Evolutionary conservation across 2,113 vertebrate species (phyloP).

Genomic region (Dendrocopos noguchii): DNA sequence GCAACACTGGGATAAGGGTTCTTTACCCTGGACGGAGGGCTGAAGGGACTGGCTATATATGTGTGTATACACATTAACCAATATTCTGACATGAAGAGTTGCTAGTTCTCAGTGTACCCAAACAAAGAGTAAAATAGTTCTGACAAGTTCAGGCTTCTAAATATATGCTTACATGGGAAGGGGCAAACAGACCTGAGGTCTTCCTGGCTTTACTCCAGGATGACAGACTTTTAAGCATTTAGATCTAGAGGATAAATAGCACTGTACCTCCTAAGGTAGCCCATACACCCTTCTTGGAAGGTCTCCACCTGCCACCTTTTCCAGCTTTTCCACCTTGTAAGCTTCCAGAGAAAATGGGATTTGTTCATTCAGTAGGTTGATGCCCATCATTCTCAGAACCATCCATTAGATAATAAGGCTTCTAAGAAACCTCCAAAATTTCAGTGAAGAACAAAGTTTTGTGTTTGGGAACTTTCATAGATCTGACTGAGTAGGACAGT

Average conservation of each 20-base stretch:
- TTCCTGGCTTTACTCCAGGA: not conserved
- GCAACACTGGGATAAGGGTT: not conserved
- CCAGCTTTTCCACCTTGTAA: not conserved
- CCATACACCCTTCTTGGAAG: fast-evolving
- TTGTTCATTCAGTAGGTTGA: not conserved
- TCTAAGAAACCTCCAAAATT: not conserved
- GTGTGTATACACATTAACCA: too few relatives aligned
- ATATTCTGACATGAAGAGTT: not conserved
- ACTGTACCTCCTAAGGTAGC: not conserved
- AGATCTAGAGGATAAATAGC: not conserved
- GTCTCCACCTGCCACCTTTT: not conserved
- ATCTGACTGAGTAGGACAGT: not conserved
- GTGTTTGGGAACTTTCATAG: not conserved
- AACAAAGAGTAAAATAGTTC: not conserved
- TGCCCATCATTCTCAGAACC: not conserved
- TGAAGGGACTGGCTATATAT: not conserved
- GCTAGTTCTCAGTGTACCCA: not conserved
- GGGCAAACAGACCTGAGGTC: not conserved
- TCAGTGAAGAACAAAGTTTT: not conserved
- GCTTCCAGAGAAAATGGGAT: not conserved
- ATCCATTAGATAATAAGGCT: not conserved
- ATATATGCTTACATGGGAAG: not conserved
- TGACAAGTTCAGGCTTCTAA: not conserved
- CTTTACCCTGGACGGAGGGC: not conserved
- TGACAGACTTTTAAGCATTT: not conserved